Base-by-base conservation (phyloP, 2,888 invertebrate genomes). In the Drosophila monieri region DNA sequence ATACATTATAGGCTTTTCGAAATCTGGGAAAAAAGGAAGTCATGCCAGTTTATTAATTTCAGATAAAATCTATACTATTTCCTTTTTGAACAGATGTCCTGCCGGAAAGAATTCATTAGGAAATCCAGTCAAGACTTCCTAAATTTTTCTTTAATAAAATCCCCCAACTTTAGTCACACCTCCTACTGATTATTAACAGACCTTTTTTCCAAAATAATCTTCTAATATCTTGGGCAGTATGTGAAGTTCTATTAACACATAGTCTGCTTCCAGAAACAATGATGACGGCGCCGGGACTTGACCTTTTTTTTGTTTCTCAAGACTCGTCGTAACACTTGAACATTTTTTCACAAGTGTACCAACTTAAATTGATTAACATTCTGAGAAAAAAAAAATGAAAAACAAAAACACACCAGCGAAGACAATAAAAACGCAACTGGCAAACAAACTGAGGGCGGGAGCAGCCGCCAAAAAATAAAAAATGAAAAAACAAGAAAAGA, bases 281-380 rank as follows among this genome's bases (percentile, higher is more conserved):
- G 35, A n/a, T 14, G 35, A 14, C 6, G 35, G 35, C 35, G 35
- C 35, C 35, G 35, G 6, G n/a, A 35, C 6, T 35, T n/a, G n/a
- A 35, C 35, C 6, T n/a, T 35, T n/a, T n/a, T 35, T 15, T 41
- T 41, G 39, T 41, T 15, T 39, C 9, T 10, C 15, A 3, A 41
- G 39, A 41, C 15, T 3, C 21, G 21, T 8, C n/a, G n/a, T 6
- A n/a, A n/a, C 39, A 30, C 35, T 37, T 27, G 23, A 39, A 32
- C 14, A 27, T 27, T 64, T 64, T 78, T 71, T 83, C 71, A 83
- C 68, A 67, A 67, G 60, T 53, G 27, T 39, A 43, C 6, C 48
- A 64, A 49, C 54, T 10, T 49, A 49, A 76, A 76, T 69, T 74
- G 76, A 76, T 80, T 80, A 66, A 80, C 76, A 80, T 70, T 65